These are phyloP conservation scores for Merluccius polli DNA, from an alignment of 2,797 vertebrate genomes.

Conservation along the genomic window DNA sequence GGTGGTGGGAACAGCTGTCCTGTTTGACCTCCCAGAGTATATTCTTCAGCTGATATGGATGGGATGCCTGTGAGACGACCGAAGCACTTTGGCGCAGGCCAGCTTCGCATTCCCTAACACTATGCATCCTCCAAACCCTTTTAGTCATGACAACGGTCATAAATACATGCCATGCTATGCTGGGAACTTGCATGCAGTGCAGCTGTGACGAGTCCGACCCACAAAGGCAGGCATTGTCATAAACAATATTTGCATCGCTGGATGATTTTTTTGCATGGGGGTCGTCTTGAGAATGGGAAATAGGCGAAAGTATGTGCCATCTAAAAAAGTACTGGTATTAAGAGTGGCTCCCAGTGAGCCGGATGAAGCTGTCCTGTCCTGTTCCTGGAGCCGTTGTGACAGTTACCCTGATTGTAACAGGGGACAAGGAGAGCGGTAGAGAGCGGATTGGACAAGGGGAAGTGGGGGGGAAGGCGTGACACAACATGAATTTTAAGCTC, in stretches of 20 bases:
- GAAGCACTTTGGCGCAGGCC: background rate
- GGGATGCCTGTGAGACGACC: background rate
- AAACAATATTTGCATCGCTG: background rate
- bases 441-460: background rate
- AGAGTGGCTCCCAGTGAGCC: background rate
- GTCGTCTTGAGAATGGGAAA: background rate
- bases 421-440: background rate
- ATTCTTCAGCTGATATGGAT: constrained; percentile 1
- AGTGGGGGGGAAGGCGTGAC: background rate
- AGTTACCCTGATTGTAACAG: background rate
- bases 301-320: background rate
- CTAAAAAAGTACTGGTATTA: background rate
- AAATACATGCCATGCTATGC: background rate
- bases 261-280: background rate
- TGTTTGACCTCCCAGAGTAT: constrained; percentile 30
- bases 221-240: constrained; percentile 9
- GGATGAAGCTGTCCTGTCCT: background rate
- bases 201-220: background rate
- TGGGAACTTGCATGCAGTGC: background rate
- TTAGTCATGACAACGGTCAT: background rate
- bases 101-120: background rate
- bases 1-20: constrained; percentile 17
- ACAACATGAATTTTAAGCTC: background rate
- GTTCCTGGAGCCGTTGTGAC: background rate
- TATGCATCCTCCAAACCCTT: background rate